Conservation (phyloP, 2,113 vertebrate genomes). For the Anolis carolinensis region DNA sequence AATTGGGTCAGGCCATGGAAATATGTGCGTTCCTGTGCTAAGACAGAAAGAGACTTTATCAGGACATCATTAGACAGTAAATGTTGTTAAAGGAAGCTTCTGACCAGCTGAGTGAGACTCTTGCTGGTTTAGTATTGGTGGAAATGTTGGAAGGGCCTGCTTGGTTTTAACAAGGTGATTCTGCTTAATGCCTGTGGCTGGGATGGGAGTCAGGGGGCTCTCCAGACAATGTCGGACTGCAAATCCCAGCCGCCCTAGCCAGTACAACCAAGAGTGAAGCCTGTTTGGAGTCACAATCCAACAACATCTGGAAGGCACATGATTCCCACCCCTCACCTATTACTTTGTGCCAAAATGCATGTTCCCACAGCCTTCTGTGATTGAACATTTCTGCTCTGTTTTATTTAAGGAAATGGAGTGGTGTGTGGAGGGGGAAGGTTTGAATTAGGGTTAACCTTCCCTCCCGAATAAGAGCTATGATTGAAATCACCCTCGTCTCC, state of each 20-base stretch:
- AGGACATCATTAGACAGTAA: background rate
- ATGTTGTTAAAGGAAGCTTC: background rate
- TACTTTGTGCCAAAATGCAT: background rate
- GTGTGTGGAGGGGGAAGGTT: background rate
- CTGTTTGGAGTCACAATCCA: too few relatives aligned
- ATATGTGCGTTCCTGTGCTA: rapidly evolving
- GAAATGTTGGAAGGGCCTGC: too few relatives aligned
- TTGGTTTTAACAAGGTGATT: background rate
- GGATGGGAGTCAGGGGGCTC: too few relatives aligned
- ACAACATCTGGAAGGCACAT: too few relatives aligned
- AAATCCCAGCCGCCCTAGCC: too few relatives aligned
- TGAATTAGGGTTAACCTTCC: background rate
- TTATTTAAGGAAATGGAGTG: background rate
- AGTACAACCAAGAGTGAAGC: too few relatives aligned
- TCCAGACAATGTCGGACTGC: too few relatives aligned
- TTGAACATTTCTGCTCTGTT: background rate
- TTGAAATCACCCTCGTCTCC: background rate
- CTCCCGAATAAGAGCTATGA: too few relatives aligned
- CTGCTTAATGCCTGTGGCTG: background rate
- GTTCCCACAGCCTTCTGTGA: background rate
- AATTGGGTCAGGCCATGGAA: conserved; percentile 11
- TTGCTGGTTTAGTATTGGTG: background rate
- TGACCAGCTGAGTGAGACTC: background rate
- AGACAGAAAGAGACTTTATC: background rate
- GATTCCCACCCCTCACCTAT: too few relatives aligned